Evolutionary conservation across 1,140 invertebrate species (phyloP).

Genomic region (Panagrolaimus sp.): DNA sequence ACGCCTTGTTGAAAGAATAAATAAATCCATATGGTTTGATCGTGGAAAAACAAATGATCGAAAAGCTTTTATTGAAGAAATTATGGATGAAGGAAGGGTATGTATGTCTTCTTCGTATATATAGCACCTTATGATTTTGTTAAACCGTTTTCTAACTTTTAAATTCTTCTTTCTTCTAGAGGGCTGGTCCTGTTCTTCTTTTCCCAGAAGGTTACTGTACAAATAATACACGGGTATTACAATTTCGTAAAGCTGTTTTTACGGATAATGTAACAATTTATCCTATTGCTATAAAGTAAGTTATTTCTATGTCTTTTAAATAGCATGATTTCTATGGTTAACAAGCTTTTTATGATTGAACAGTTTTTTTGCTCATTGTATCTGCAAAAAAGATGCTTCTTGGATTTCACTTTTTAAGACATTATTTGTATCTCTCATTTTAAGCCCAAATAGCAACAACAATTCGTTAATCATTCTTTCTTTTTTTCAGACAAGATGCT

Average conservation of each 20-base stretch:
- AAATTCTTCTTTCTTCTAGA: too few species aligned
- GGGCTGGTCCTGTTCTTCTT: constrained; percentile 33
- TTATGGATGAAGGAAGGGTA: constrained; percentile 35
- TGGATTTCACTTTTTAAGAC: too few species aligned
- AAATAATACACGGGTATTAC: constrained; percentile 38
- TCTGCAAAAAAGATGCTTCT: too few species aligned
- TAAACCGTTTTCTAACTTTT: too few species aligned
- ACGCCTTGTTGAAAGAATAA: constrained; percentile 26
- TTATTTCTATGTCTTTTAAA: too few species aligned
- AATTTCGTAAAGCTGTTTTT: constrained; percentile 39
- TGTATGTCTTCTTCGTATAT: constrained; percentile 5
- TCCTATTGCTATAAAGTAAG: constrained; percentile 42
- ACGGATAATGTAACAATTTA: constrained; percentile 35
- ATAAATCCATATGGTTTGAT: constrained; percentile 39
- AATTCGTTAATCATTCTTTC: too few species aligned
- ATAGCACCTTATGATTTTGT: too few species aligned
- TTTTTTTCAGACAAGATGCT: constrained; percentile 39
- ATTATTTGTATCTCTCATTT: too few species aligned
- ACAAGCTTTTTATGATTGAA: too few species aligned
- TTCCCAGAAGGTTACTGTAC: constrained; percentile 49
- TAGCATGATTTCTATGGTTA: too few species aligned
- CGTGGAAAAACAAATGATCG: constrained; percentile 34
- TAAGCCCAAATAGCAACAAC: too few species aligned
- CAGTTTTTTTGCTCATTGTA: too few species aligned
- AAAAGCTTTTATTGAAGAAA: constrained; percentile 25